Evolutionary conservation across 2,797 vertebrate genomes (phyloP).

Genomic region (Tenualosa ilisha): DNA sequence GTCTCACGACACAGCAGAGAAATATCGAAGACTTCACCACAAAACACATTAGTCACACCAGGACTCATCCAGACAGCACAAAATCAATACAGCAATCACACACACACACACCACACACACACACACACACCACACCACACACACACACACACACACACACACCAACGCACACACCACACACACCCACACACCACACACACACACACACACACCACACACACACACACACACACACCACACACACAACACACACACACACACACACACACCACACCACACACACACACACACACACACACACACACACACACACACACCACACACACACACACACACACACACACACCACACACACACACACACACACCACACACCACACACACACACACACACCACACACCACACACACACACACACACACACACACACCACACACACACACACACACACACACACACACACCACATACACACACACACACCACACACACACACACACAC

Average conservation of each 20-base stretch:
- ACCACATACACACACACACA: too few relatives aligned
- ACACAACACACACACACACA: too few relatives aligned
- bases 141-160: constrained; percentile 36
- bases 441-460: constrained; percentile 36
- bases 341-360: constrained; percentile 36
- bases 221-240: constrained; percentile 36
- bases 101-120: constrained; percentile 27
- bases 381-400: too few relatives aligned
- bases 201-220: constrained; percentile 29
- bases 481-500: too few relatives aligned
- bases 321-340: constrained; percentile 34
- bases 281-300: constrained; percentile 37
- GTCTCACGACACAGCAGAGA: constrained; percentile 52
- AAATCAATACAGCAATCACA: constrained; percentile 28
- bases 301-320: neutral
- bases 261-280: too few relatives aligned
- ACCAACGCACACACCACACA: neutral
- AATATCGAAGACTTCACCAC: constrained; percentile 32
- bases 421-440: constrained; percentile 30
- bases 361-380: constrained; percentile 27
- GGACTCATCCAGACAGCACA: constrained; percentile 30
- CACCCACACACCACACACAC: constrained; percentile 30
- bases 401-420: constrained; percentile 34
- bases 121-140: neutral
- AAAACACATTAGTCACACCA: constrained; percentile 41